Evolutionary conservation across 2,113 vertebrate species (phyloP), one percentile per base, ranked within the genome.

Genomic region (Chlorodrepanis virens): DNA sequence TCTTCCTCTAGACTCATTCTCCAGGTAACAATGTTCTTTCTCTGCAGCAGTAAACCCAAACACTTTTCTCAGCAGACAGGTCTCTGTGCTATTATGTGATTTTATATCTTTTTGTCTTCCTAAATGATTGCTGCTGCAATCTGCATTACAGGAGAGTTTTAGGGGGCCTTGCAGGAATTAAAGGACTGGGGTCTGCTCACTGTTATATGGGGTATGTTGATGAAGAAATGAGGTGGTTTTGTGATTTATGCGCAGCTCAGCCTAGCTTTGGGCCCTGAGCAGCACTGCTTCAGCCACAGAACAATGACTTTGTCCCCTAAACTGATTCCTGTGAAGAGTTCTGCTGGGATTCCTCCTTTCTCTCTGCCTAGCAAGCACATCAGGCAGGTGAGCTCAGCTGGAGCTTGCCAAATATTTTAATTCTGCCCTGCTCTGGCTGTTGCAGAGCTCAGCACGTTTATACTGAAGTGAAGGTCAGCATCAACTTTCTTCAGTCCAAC

Each of bases 1-100:
- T 74, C 57, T n/a, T 83, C 75, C 87, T 69, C 75, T 10, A 39
- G 82, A 63, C 72, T 83, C 79, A 13, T 93, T 96, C 93, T 97
- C 92, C 92, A 86, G 94, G 94, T 89, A 40, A 90, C 85, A 68
- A 94, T 93, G 93, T 96, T 96, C 96, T 92, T 93, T 93, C 64
- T 60, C 76, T 68, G 52, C 49, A 71, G 68, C 65, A 57, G 18
- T 75, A 81, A 95, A 93, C 29, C n/a, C 56, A 57, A 81, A 45
- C 10, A 8, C 54, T 83, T 52, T 24, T 82, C 76, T 81, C 22
- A 78, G 42, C 42, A 69, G 54, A 52, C 52, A 75, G 37, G 13
- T 78, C 47, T 75, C 44, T 49, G 53, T 76, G 87, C 77, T 54
- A 3, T 28, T 19, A 33, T 23, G 49, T 15, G 65, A 40, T 47